These are phyloP conservation scores for Polydrusus cervinus DNA, from an alignment of 2,888 invertebrate species.

Conservation along the genomic window DNA sequence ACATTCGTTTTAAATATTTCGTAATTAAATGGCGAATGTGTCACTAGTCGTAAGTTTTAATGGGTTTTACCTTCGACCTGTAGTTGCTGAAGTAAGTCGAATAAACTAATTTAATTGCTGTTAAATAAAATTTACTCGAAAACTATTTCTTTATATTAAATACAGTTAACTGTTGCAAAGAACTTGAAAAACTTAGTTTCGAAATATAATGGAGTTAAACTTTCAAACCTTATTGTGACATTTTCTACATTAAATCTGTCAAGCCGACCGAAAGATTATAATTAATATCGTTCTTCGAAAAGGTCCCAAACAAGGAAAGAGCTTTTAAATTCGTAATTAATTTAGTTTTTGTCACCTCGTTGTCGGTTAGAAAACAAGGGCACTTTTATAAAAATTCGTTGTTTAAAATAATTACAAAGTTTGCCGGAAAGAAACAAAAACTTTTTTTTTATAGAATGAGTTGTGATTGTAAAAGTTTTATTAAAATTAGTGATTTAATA, in stretches of 20 bases:
- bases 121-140: no score
- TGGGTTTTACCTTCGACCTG: no score
- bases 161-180: not conserved
- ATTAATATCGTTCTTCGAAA: slow-evolving; percentile 39
- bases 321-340: slow-evolving; percentile 49
- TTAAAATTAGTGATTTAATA: not conserved
- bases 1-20: no score
- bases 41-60: no score
- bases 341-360: slow-evolving; percentile 45
- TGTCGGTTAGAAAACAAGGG: slow-evolving; percentile 31
- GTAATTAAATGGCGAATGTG: no score
- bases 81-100: no score
- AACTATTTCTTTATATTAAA: not conserved
- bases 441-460: not conserved
- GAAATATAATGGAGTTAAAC: no score
- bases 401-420: slow-evolving; percentile 41
- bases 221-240: slow-evolving; percentile 37
- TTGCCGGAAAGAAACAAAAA: slow-evolving; percentile 6
- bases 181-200: no score
- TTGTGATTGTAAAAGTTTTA: slow-evolving; percentile 21
- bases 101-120: no score
- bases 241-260: slow-evolving; percentile 43
- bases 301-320: slow-evolving; percentile 26
- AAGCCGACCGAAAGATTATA: slow-evolving; percentile 38
- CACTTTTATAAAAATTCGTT: slow-evolving; percentile 31